These are phyloP conservation scores for Coluber constrictor DNA, from an alignment of 2,797 vertebrate species.

Conservation along the genomic window DNA sequence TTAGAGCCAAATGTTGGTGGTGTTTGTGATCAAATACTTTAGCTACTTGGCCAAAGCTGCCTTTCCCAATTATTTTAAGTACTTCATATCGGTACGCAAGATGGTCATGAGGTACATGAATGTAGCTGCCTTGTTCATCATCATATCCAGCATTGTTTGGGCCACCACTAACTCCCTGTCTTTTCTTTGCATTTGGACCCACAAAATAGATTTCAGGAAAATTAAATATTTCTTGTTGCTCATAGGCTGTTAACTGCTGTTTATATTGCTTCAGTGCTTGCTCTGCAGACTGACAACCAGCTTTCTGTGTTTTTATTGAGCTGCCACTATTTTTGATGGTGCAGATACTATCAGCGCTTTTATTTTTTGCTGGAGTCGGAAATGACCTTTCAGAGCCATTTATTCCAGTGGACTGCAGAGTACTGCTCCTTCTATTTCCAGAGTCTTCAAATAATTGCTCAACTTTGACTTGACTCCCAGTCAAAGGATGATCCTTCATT, in stretches of 20 bases:
- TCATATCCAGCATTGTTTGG: constrained; percentile 93
- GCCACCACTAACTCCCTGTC: constrained; percentile 84
- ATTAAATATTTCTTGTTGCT: constrained; percentile 88
- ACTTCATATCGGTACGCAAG: constrained; percentile 95
- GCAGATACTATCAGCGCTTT: constrained; percentile 75
- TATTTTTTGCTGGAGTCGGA: constrained; percentile 78
- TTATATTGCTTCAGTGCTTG: constrained; percentile 90
- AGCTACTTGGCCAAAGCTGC: constrained; percentile 96
- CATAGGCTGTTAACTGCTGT: constrained; percentile 84
- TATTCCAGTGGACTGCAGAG: constrained; percentile 74
- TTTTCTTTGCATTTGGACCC: constrained; percentile 94
- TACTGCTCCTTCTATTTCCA: constrained; percentile 79
- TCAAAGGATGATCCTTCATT: constrained; percentile 79
- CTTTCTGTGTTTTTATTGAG: constrained; percentile 71
- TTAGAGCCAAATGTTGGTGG: constrained; percentile 93
- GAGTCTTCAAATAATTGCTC: constrained; percentile 93
- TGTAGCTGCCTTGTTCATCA: constrained; percentile 92
- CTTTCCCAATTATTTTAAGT: constrained; percentile 96
- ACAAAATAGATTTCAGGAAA: constrained; percentile 92
- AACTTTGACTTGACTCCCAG: constrained; percentile 82
- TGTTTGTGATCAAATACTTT: constrained; percentile 97
- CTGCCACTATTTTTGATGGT: constrained; percentile 61
- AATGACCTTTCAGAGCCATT: constrained; percentile 72
- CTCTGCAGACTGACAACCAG: constrained; percentile 80
- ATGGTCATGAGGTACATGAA: constrained; percentile 92